Base-by-base conservation (phyloP, 2,888 invertebrate species). In the Hypercompe scribonia region DNA sequence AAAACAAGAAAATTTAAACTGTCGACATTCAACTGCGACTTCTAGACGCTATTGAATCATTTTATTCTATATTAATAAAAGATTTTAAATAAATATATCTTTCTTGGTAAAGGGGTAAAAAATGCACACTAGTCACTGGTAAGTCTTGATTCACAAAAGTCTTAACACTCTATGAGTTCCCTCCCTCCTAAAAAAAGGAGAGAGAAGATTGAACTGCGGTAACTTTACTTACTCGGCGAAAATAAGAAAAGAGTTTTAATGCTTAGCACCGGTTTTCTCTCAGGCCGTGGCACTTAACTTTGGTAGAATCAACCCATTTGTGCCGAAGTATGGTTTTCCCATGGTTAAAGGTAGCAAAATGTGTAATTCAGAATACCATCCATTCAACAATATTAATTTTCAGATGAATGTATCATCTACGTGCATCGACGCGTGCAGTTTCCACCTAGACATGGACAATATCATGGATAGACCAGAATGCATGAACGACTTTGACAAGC, bases 361-460 rank as follows among this genome's bases (percentile, higher is more conserved):
- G n/a, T n/a, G 10, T 3, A 24, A 10, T 2, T 10, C 10, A 63
- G 21, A 33, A 54, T 68, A 34, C 33, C n/a, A 58, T 58, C 68
- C 36, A 36, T 68, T 68, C 58, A 58, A 18, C 7, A 7, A 7
- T 31, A 31, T 31, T 1, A 31, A 7, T 42, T 21, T 70, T 3
- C 84, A 95, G 95, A 94, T 94, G 94, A 98, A 98, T 90, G 98
- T 99, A 0, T 97, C 98, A 0, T 95, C 97, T 0, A 87, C 96
- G 0, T 99, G 99, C 87, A 97, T 98, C 92, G 97, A 97, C 86
- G 98, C 98, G 31, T 99, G 98, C 94, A 97, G 97, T 74, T 97
- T 98, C 93, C 98, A 98, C 87, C 93, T 98, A 71, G 98, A 98
- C 88, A 97, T 98, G 90, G 98, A 98, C 89, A 97, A 97, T 69